Conservation (phyloP, 2,113 vertebrate species). For the Hemicordylus capensis region DNA sequence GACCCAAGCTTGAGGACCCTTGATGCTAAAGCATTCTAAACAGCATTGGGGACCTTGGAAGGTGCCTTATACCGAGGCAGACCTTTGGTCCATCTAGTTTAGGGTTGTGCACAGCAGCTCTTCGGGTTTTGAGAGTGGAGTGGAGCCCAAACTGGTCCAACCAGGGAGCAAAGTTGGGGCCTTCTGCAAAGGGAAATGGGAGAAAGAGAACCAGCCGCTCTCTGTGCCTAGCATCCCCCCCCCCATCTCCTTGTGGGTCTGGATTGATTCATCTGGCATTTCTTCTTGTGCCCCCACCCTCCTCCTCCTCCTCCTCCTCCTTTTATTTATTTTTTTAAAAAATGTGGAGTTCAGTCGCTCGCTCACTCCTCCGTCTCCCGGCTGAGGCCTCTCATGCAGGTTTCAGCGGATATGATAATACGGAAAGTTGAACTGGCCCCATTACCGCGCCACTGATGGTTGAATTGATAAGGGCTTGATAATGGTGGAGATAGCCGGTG, state of each 20-base stretch:
- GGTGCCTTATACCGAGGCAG: no score
- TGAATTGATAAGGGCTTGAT: slow-evolving; percentile 91
- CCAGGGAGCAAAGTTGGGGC: no score
- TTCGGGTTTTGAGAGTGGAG: no score
- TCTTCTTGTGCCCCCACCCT: no score
- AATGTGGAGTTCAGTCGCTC: slow-evolving; percentile 59
- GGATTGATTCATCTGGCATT: background rate
- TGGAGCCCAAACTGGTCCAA: no score
- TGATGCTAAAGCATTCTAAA: no score
- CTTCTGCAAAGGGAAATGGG: no score
- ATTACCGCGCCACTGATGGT: slow-evolving; percentile 97
- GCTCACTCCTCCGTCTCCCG: slow-evolving; percentile 79
- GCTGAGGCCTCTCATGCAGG: slow-evolving; percentile 88
- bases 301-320: background rate
- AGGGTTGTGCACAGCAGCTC: no score
- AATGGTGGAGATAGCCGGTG: slow-evolving; percentile 95
- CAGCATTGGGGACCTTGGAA: no score
- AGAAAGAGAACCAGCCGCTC: background rate
- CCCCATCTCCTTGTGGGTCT: background rate
- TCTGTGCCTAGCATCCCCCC: rapidly evolving
- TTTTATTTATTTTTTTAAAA: background rate
- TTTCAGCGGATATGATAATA: slow-evolving; percentile 99
- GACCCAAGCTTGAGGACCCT: no score
- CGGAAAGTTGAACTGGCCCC: slow-evolving; percentile 99
- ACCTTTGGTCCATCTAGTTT: no score